phyloP scores from a whole-genome alignment of 1,140 invertebrate species.

The Drosophila dunni region DNA sequence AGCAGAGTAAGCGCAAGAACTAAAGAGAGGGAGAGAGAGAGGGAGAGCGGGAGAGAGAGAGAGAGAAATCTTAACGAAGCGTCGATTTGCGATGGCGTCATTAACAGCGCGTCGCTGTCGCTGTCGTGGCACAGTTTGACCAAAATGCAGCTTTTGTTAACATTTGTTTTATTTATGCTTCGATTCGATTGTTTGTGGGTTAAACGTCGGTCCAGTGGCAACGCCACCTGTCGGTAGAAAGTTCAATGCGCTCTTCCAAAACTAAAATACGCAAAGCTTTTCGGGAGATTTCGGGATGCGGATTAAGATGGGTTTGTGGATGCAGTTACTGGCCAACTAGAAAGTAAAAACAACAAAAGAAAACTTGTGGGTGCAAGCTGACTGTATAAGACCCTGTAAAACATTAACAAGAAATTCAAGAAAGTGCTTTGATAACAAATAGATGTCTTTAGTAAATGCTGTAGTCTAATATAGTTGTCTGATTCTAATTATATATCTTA shows the following conservation, averaged over 20 bases:
- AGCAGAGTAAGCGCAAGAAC: background rate
- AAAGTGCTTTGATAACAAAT: too few species aligned
- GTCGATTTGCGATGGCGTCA: conserved; percentile 52
- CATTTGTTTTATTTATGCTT: conserved; percentile 43
- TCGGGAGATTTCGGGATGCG: background rate
- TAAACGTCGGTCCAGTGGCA: conserved; percentile 29
- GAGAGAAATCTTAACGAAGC: conserved; percentile 17
- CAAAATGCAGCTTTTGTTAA: conserved; percentile 59
- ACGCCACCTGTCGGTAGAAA: conserved; percentile 48
- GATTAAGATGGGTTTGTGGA: background rate
- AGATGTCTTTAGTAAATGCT: too few species aligned
- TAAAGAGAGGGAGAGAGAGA: background rate
- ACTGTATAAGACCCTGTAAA: too few species aligned
- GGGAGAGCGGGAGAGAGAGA: background rate
- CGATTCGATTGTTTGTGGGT: conserved; percentile 55
- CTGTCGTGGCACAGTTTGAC: conserved; percentile 48
- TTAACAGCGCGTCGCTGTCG: conserved; percentile 37
- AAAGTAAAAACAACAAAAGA: conserved; percentile 46
- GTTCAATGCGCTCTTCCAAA: conserved; percentile 39
- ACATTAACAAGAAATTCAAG: too few species aligned
- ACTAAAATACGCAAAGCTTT: conserved; percentile 3
- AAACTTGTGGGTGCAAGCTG: background rate
- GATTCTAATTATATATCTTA: too few species aligned
- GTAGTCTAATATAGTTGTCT: too few species aligned
- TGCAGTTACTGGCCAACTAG: conserved; percentile 16